A percentile compares a stretch with the other conserved stretches of the same genome.
These are phyloP conservation scores for Momotus momota DNA, from an alignment of 2,797 vertebrate species.

Conservation along the genomic window DNA sequence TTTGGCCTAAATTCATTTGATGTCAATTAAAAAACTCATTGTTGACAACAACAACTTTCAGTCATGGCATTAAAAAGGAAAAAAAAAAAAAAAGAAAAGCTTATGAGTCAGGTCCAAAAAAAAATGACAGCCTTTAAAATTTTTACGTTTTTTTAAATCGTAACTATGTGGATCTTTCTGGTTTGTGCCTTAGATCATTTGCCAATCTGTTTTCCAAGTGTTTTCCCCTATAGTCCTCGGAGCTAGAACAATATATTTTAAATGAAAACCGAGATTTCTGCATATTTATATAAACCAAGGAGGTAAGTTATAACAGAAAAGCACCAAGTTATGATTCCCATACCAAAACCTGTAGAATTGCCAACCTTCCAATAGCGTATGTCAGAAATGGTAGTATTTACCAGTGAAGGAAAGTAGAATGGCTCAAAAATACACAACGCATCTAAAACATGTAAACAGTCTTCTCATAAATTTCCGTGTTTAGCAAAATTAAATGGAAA, in stretches of 20 bases:
- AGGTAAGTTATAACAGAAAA: neutral
- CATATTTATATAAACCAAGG: neutral
- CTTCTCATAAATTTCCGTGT: neutral
- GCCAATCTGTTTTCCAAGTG: neutral
- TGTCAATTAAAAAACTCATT: neutral
- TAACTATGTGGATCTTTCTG: neutral
- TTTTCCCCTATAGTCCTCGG: neutral
- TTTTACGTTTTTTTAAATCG: fast-evolving
- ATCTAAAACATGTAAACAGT: neutral
- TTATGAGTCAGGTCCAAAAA: neutral
- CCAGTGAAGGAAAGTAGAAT: neutral
- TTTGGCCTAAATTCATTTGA: neutral
- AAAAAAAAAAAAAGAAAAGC: neutral
- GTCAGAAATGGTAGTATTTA: neutral
- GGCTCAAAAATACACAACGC: neutral
- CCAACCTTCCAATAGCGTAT: neutral
- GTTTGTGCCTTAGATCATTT: neutral
- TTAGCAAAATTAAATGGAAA: conserved; percentile 31
- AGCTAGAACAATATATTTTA: neutral
- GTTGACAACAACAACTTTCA: neutral
- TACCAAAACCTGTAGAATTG: neutral
- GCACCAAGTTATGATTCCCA: neutral
- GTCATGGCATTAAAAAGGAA: neutral
- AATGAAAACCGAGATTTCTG: neutral
- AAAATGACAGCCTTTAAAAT: neutral